Conservation (phyloP, 2,113 vertebrate species). For the Amblyornis subalaris region DNA sequence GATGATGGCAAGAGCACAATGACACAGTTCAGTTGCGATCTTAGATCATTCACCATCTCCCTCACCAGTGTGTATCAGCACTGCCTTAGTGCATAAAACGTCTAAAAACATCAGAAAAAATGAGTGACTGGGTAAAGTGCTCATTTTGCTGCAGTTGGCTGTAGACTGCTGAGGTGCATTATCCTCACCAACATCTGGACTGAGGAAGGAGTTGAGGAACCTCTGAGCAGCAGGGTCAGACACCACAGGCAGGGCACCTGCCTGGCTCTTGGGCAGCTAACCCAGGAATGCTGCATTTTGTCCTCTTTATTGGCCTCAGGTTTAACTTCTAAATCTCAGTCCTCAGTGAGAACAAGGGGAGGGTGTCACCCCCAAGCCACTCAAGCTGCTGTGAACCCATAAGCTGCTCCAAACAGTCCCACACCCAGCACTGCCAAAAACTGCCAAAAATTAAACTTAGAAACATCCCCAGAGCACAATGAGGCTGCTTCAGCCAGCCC, state of each 20-base stretch:
- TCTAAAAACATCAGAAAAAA: not conserved
- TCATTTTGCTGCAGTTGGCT: not conserved
- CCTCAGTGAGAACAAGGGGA: not conserved
- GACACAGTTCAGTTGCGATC: not conserved
- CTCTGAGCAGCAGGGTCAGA: not conserved
- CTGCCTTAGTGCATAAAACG: not conserved
- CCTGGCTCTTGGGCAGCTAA: not conserved
- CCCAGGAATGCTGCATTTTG: not conserved
- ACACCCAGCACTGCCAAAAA: not conserved
- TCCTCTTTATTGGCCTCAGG: not conserved
- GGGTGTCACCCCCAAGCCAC: not conserved
- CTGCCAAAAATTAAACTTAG: not conserved
- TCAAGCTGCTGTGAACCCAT: conserved; percentile 6
- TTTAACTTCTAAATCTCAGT: not conserved
- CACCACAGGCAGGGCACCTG: not conserved
- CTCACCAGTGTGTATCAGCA: not conserved
- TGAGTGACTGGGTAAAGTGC: not conserved
- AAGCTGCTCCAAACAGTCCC: conserved; percentile 5
- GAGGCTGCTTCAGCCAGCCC: fast-evolving
- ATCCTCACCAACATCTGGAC: not conserved
- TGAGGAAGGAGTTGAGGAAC: fast-evolving
- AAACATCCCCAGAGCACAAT: not conserved
- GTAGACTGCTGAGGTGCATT: not conserved
- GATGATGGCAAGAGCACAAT: not conserved
- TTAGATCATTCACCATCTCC: not conserved